A percentile compares a stretch with the other conserved stretches of the same genome.
Evolutionary conservation across 2,888 invertebrate genomes (phyloP).

Genomic region (Scaptomyza tumidula): DNA sequence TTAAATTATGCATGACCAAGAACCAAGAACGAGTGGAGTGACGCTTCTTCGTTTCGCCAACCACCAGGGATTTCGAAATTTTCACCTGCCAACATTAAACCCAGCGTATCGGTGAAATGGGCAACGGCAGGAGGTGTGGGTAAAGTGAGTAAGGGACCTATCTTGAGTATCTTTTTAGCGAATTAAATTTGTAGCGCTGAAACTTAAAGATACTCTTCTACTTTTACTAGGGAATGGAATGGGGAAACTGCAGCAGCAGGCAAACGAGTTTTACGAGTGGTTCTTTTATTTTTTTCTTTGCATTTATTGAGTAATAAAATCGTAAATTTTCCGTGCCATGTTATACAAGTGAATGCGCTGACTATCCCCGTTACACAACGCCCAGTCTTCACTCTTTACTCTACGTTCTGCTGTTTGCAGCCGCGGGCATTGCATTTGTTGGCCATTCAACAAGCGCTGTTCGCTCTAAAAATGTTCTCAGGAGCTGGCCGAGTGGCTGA

Average conservation of each 20-base stretch:
- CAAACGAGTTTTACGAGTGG: constrained; percentile 65
- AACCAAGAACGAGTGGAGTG: constrained; percentile 40
- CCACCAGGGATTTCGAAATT: constrained; percentile 76
- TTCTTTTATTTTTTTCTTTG: constrained; percentile 46
- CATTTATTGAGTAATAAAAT: constrained; percentile 80
- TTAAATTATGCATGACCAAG: constrained; percentile 77
- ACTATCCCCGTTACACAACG: constrained; percentile 5
- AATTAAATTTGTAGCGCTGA: constrained; percentile 44
- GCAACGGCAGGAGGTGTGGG: too few relatives aligned
- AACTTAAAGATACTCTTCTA: constrained; percentile 41
- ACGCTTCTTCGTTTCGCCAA: constrained; percentile 41
- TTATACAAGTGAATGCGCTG: constrained; percentile 66
- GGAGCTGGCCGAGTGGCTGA: constrained; percentile 13
- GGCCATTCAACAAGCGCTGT: constrained; percentile 70
- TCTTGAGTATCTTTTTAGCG: constrained; percentile 29
- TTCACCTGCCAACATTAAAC: constrained; percentile 75
- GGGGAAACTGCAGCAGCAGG: constrained; percentile 22
- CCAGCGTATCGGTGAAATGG: constrained; percentile 28
- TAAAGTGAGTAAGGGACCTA: neutral
- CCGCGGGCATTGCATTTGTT: constrained; percentile 60
- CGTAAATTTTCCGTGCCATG: constrained; percentile 72
- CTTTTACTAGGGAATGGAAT: neutral
- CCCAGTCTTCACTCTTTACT: neutral
- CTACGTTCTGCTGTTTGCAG: neutral
- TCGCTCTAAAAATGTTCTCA: constrained; percentile 26